Conservation (phyloP, 2,113 vertebrate species). For the Syrmaticus mikado region DNA sequence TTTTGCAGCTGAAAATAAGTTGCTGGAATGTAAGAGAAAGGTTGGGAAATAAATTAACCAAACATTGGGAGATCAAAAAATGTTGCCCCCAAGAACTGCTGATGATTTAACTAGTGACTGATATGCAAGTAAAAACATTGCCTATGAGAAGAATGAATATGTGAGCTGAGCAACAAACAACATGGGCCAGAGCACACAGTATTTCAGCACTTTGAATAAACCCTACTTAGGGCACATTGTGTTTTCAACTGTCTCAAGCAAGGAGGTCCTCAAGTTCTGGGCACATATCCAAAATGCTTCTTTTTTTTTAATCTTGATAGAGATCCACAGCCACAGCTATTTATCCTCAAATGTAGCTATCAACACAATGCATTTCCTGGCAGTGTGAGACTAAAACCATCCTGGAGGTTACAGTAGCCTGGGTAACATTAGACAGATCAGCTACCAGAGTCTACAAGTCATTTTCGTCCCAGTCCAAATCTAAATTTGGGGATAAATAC, state of each 20-base stretch:
- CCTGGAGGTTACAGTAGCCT: not conserved
- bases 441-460: not conserved
- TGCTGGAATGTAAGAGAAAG: not conserved
- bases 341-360: constrained; percentile 26
- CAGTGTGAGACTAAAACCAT: not conserved
- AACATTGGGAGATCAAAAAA: not conserved
- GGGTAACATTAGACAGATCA: not conserved
- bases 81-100: not conserved
- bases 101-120: not conserved
- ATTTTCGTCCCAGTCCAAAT: not conserved
- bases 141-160: not conserved
- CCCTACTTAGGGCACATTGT: not conserved
- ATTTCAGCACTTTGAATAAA: not conserved
- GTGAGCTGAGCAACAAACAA: not conserved
- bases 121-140: not conserved
- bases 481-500: not conserved
- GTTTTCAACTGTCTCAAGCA: constrained; percentile 29
- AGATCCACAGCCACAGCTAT: constrained; percentile 1
- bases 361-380: not conserved
- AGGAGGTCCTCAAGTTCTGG: constrained; percentile 27
- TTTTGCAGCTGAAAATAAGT: not conserved
- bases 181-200: not conserved
- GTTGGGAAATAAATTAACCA: not conserved
- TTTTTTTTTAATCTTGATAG: not conserved
- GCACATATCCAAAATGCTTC: constrained; percentile 12